Conservation (phyloP, 2,113 vertebrate species). For the Calonectris borealis region DNA sequence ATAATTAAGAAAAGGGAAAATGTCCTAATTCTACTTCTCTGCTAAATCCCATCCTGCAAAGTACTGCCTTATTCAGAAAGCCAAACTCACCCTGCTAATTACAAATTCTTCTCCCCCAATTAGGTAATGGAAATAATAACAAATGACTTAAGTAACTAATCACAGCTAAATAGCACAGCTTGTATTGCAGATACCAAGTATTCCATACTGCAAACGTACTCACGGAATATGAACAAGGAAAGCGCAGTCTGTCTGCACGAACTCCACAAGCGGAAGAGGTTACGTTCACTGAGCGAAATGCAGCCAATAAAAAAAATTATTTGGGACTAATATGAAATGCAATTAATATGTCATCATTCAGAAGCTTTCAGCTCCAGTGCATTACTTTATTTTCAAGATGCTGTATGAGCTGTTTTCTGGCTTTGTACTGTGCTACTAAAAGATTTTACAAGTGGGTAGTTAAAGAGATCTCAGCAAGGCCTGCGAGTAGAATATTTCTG, state of each 20-base stretch:
- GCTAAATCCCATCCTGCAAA: neutral
- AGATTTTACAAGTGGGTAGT: neutral
- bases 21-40: neutral
- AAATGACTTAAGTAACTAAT: conserved; percentile 43
- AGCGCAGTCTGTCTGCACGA: neutral
- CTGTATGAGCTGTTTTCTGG: neutral
- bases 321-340: neutral
- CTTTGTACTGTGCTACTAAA: neutral
- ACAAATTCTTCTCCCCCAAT: conserved; percentile 23
- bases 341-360: neutral
- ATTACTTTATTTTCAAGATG: neutral
- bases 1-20: neutral
- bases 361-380: neutral
- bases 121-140: conserved; percentile 59
- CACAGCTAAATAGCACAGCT: neutral
- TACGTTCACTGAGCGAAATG: neutral
- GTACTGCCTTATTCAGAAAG: conserved; percentile 27
- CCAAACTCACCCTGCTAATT: conserved; percentile 21
- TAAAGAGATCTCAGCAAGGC: neutral
- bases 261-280: neutral
- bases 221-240: neutral
- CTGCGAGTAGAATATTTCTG: neutral
- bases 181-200: conserved; percentile 46
- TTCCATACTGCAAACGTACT: neutral
- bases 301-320: neutral